phyloP scores from a whole-genome alignment of 2,797 vertebrate species.

The Pangasius djambal region DNA sequence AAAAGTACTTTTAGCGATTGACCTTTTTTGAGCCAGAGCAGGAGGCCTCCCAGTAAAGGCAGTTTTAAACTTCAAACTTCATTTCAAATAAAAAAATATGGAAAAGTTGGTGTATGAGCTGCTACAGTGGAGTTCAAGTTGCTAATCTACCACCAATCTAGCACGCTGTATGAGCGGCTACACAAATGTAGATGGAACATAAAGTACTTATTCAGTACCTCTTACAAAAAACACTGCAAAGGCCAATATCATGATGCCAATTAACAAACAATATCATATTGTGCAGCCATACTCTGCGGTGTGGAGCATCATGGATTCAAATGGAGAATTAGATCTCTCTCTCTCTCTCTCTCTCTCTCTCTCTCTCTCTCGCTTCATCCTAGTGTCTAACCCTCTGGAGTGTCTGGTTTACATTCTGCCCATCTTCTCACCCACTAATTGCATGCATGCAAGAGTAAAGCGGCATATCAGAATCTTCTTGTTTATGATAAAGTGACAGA shows the following conservation, averaged over 20 bases:
- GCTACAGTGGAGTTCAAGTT: background rate
- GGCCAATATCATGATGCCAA: background rate
- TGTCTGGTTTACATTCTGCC: constrained; percentile 75
- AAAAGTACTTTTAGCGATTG: background rate
- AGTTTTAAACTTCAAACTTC: no score
- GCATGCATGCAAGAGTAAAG: constrained; percentile 63
- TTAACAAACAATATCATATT: background rate
- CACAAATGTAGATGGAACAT: background rate
- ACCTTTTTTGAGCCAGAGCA: background rate
- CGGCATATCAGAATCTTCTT: constrained; percentile 72
- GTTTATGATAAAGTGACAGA: constrained; percentile 83
- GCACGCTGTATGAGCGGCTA: background rate
- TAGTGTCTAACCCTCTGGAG: constrained; percentile 44
- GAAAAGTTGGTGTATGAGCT: background rate
- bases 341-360: background rate
- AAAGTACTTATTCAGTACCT: background rate
- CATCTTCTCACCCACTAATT: constrained; percentile 76
- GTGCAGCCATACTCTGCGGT: background rate
- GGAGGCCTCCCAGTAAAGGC: background rate
- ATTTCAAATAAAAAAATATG: background rate
- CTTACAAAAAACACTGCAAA: background rate
- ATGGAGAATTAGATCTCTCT: background rate
- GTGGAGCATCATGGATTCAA: constrained; percentile 26
- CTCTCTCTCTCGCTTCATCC: background rate
- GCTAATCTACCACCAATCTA: background rate